Base-by-base conservation (phyloP, 1,140 invertebrate species). In the Philaenus spumarius region DNA sequence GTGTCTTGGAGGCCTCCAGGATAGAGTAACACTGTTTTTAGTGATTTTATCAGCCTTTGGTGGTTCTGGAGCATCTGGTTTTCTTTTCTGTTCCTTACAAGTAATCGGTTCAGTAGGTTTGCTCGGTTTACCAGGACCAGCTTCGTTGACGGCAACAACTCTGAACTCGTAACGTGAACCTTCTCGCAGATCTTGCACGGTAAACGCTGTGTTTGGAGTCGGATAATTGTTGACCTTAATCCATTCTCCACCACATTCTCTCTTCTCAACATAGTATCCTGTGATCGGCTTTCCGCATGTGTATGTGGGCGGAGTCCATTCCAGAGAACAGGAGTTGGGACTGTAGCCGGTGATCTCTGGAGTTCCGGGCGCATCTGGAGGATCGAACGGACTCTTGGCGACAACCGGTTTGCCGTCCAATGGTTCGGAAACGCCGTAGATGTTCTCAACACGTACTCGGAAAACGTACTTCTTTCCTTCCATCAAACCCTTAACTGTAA, bases 401-500 rank as follows among this genome's bases (percentile, higher is more conserved):
- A 90, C 75, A 9, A 94, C 86, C 12, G 93, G 85, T 72, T 87
- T 92, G 59, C 92, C 94, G 69, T 95, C 91, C 20, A 98, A 73
- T 20, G 95, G 92, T 63, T 98, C 93, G 6, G 95, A 95, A 11
- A 93, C 80, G 39, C 97, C 97, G 70, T 97, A 97, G 62, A 96
- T 87, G 70, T 97, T 98, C 74, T 98, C 96, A 39, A 96, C 96
- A 51, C 90, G 85, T 20, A 99, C 93, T 62, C 95, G 83, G 82
- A 99, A 98, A 6, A 92, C 78, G 69, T 98, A 98, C 70, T 90
- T 89, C 72, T 93, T 96, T 55, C 95, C 95, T 77, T 97, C 93
- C 20, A 85, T 86, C 12, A 99, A 78, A 43, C 92, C 90, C 70
- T 94, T 94, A 23, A 95, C 93, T 12, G 85, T 93, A 71, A 93